A percentile compares a stretch with the other conserved stretches of the same genome.
Evolutionary conservation across 2,113 vertebrate genomes (phyloP).

Genomic region (Athene noctua): DNA sequence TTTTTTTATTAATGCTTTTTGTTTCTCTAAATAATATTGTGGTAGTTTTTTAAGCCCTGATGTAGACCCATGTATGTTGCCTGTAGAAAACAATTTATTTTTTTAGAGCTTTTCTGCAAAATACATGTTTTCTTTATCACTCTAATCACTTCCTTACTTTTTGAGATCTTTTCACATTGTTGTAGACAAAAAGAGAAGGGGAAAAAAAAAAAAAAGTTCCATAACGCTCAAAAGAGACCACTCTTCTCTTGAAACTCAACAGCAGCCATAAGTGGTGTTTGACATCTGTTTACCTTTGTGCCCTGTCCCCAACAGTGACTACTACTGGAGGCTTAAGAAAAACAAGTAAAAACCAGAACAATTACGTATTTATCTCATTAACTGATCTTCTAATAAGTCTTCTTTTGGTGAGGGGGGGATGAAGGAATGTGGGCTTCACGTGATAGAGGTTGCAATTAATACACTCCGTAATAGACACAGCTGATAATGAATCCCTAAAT

Average conservation of each 20-base stretch:
- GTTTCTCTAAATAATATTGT: not conserved
- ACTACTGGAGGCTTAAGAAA: not conserved
- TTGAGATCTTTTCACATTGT: not conserved
- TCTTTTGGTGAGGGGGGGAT: not conserved
- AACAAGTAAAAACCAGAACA: not conserved
- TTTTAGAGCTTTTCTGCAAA: not conserved
- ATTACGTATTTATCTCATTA: not conserved
- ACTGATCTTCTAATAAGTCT: not conserved
- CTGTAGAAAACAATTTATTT: not conserved
- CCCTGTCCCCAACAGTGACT: not conserved
- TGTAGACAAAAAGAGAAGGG: not conserved
- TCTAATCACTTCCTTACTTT: not conserved
- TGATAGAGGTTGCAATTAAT: not conserved
- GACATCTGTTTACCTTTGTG: accelerated
- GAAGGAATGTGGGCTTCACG: not conserved
- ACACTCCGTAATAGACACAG: not conserved
- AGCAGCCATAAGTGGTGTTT: not conserved
- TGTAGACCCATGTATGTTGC: not conserved
- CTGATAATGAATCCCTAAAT: not conserved
- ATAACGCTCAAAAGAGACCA: not conserved
- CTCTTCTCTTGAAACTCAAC: not conserved
- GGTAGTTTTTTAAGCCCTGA: not conserved
- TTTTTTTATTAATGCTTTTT: not conserved
- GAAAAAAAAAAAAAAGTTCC: not conserved
- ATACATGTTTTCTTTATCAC: not conserved